phyloP scores from a whole-genome alignment of 2,113 vertebrate genomes.

The Mugil cephalus region DNA sequence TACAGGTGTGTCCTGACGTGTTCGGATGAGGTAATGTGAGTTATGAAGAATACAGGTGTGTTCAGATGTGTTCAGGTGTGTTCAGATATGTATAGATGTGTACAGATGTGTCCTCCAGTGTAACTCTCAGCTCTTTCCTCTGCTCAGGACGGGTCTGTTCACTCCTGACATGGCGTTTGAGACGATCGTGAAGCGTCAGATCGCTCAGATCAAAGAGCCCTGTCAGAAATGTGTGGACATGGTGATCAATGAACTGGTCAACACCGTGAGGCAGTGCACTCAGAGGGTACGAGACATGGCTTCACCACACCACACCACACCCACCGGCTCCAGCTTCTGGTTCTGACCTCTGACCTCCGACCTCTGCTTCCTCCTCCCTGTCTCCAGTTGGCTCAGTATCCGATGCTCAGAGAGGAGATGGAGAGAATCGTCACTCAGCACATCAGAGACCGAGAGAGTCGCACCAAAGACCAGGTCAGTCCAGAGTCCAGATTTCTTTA shows the following conservation, averaged over 20 bases:
- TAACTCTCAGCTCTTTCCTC: constrained; percentile 7
- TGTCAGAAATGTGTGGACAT: constrained; percentile 99
- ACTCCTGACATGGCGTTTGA: constrained; percentile 99
- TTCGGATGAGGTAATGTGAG: no score
- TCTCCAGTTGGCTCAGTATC: constrained; percentile 94
- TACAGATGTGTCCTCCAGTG: not conserved
- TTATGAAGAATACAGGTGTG: no score
- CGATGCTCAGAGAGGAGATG: constrained; percentile 96
- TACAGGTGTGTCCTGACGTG: no score
- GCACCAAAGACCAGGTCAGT: constrained; percentile 60
- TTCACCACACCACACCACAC: no score
- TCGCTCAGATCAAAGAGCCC: constrained; percentile 96
- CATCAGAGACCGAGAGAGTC: constrained; percentile 94
- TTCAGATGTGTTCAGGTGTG: constrained; percentile 85
- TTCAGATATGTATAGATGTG: not conserved
- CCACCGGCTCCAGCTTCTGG: no score
- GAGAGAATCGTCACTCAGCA: constrained; percentile 97
- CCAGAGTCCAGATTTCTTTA: no score
- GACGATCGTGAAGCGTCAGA: constrained; percentile 98
- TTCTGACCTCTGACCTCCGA: not conserved
- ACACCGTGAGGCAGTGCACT: constrained; percentile 96
- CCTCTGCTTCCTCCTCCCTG: not conserved
- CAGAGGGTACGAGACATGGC: no score
- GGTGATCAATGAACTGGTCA: constrained; percentile 97
- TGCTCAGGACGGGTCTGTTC: constrained; percentile 95